Conservation (phyloP, 2,888 invertebrate genomes). For the Drosophila nr. perissopoda region DNA sequence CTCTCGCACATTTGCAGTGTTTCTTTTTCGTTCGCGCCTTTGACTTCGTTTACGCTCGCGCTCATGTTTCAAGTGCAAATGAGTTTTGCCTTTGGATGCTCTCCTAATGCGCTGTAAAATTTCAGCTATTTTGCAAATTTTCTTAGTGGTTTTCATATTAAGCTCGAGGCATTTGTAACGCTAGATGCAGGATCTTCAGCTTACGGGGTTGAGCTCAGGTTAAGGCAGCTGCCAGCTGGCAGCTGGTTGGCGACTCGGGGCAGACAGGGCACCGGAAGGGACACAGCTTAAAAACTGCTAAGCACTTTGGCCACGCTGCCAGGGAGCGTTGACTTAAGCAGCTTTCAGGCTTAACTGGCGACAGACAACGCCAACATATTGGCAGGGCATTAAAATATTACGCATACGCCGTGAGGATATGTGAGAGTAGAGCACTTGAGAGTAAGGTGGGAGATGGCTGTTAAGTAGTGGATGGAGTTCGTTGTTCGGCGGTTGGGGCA, state of each 20-base stretch:
- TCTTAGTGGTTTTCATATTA: constrained; percentile 77
- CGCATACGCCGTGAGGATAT: constrained; percentile 53
- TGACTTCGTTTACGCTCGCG: constrained; percentile 28
- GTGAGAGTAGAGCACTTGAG: constrained; percentile 16
- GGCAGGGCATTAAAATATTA: constrained; percentile 69
- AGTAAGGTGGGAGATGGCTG: neutral
- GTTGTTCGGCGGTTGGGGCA: constrained; percentile 1
- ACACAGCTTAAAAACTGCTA: constrained; percentile 69
- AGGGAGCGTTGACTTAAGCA: constrained; percentile 66
- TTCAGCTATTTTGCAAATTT: constrained; percentile 74
- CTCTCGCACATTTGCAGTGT: constrained; percentile 22
- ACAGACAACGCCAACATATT: constrained; percentile 65
- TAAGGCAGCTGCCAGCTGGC: constrained; percentile 14
- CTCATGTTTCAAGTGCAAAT: constrained; percentile 75
- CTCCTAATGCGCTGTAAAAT: constrained; percentile 51
- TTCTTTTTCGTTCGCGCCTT: constrained; percentile 21
- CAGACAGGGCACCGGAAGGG: constrained; percentile 2
- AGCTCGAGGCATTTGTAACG: constrained; percentile 64
- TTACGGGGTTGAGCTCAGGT: constrained; percentile 49
- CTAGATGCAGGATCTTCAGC: constrained; percentile 63
- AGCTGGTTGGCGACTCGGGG: neutral
- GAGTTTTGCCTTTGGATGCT: constrained; percentile 49
- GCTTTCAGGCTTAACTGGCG: constrained; percentile 67
- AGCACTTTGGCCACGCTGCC: constrained; percentile 64
- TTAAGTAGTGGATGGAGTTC: constrained; percentile 2